Evolutionary conservation across 2,888 invertebrate genomes (phyloP).

Genomic region (Lysandra coridon): DNA sequence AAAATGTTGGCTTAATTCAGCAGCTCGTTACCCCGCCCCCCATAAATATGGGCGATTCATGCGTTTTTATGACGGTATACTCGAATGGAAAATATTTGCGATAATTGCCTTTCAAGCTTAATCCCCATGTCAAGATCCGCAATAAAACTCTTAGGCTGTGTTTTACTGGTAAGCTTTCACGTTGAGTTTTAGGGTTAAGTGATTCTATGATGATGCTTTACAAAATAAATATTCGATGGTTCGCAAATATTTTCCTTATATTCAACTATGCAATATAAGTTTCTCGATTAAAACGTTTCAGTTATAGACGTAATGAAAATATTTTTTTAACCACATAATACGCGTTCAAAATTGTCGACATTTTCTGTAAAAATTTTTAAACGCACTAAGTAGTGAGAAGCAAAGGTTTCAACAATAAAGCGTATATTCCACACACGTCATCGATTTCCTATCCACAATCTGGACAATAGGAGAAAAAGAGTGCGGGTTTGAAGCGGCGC

Average conservation of each 20-base stretch:
- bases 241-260: background rate
- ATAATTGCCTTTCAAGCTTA: slow-evolving; percentile 26
- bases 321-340: background rate
- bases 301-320: background rate
- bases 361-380: background rate
- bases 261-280: background rate
- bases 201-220: background rate
- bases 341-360: background rate
- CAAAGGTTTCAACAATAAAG: slow-evolving; percentile 37
- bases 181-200: slow-evolving; percentile 8
- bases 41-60: slow-evolving; percentile 70
- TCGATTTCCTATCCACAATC: slow-evolving; percentile 61
- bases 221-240: background rate
- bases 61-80: slow-evolving; percentile 60
- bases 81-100: slow-evolving; percentile 30
- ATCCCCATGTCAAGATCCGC: slow-evolving; percentile 21
- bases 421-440: slow-evolving; percentile 55
- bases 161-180: background rate
- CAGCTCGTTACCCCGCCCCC: slow-evolving; percentile 61
- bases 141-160: slow-evolving; percentile 22
- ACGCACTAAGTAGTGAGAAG: slow-evolving; percentile 29
- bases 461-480: slow-evolving; percentile 61
- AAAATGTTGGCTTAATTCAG: slow-evolving; percentile 77
- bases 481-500: slow-evolving; percentile 49
- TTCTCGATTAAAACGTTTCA: too few relatives aligned